These are phyloP conservation scores for Hanleya hanleyi DNA, from an alignment of 2,888 invertebrate genomes.

Conservation along the genomic window DNA sequence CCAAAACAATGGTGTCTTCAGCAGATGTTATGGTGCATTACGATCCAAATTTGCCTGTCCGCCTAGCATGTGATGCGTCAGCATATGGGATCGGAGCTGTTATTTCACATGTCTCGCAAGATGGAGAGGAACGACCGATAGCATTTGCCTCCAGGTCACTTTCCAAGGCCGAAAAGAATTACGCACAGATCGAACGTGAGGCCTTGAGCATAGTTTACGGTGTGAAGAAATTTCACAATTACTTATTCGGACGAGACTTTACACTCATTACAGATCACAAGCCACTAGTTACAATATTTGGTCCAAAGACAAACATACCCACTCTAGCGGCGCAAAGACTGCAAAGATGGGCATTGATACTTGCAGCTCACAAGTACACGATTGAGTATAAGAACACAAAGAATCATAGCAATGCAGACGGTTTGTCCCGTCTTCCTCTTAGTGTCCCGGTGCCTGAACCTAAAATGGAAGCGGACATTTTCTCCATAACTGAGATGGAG, in stretches of 20 bases:
- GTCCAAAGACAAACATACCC: slow-evolving; percentile 54
- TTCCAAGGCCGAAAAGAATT: slow-evolving; percentile 66
- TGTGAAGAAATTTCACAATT: slow-evolving; percentile 70
- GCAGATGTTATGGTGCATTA: slow-evolving; percentile 56
- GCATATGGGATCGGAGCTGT: slow-evolving; percentile 67
- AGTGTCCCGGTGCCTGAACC: neutral
- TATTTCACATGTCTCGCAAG: slow-evolving; percentile 34
- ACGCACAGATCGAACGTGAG: no score
- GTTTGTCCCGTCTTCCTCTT: slow-evolving; percentile 53
- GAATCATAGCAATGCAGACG: slow-evolving; percentile 62
- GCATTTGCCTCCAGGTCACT: slow-evolving; percentile 72
- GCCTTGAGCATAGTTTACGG: slow-evolving; percentile 72
- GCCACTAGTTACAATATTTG: slow-evolving; percentile 70
- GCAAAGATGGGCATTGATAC: slow-evolving; percentile 50
- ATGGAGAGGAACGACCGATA: slow-evolving; percentile 60
- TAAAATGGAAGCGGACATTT: slow-evolving; percentile 14
- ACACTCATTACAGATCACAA: slow-evolving; percentile 71
- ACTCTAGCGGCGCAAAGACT: slow-evolving; percentile 54
- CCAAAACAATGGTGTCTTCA: slow-evolving; percentile 42
- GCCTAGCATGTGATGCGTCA: slow-evolving; percentile 71
- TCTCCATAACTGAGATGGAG: slow-evolving; percentile 24
- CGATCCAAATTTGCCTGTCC: slow-evolving; percentile 53
- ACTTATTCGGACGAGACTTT: slow-evolving; percentile 70
- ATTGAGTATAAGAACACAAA: slow-evolving; percentile 58
- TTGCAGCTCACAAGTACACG: slow-evolving; percentile 65